Evolutionary conservation across 1,140 invertebrate genomes (phyloP), one percentile per base, ranked within the genome.

Genomic region (Neodiprion fabricii): DNA sequence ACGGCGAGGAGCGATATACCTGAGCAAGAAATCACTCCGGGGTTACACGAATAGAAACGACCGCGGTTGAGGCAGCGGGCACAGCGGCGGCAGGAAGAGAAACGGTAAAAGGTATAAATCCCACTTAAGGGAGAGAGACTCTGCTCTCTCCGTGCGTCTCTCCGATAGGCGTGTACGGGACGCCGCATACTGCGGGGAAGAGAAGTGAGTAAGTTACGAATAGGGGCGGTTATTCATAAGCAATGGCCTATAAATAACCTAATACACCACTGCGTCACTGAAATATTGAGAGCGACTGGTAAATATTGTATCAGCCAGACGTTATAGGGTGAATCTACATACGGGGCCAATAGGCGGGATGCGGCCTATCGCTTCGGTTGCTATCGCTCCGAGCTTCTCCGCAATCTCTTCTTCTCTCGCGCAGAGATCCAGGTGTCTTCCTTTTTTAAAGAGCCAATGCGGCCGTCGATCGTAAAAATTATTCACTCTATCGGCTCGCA

Each of bases 151-250:
- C 53, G 61, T 65, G 70, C 74, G 72, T 72, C 74, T 76, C 82
- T 78, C 77, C 66, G 76, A 75, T 81, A 76, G 71, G 50, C 53
- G 71, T 53, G 61, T 11, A 61, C 50, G 17, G 21, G 9, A 53
- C 53, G 23, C 23, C 8, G 49, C 40, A 5, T 48, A 40, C 17
- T 17, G 40, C 21, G 11, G 40, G 21, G 11, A 40, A 40, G 48
- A 53, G 17, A n/a, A 71, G 50, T 71, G 23, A 71, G 48, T 71
- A 21, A 49, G 49, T n/a, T 70, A 48, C 67, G 66, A 66, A 67
- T 68, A 48, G 77, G 76, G 76, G 79, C 81, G 69, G 81, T 84
- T 83, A 83, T 83, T 84, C 81, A 84, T 84, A 83, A 84, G 82
- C 81, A 83, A 81, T 78, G 79, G 78, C 71, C 76, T 77, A 81